Percentiles rank a stretch among this genome's conserved stretches.
Conservation (phyloP, 2,797 vertebrate genomes). For the Diceros bicornis region DNA sequence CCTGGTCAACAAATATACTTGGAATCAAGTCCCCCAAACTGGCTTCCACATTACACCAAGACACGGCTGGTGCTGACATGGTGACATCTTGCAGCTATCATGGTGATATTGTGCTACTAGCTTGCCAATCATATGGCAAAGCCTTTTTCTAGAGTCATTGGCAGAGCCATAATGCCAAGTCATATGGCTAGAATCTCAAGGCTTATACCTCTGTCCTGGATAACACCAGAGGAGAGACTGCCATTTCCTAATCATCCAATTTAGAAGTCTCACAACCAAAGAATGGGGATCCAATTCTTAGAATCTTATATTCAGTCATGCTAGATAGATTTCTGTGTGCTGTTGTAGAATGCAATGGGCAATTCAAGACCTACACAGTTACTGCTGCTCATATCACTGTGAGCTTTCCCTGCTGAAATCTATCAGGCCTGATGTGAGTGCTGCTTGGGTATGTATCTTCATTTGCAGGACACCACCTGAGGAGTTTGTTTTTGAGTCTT, state of each 20-base stretch:
- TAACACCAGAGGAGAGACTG: background rate
- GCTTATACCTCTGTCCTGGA: background rate
- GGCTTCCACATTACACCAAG: background rate
- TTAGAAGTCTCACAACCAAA: background rate
- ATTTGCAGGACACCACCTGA: background rate
- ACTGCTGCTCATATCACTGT: too few species aligned
- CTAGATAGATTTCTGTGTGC: background rate
- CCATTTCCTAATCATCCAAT: background rate
- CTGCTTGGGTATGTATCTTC: background rate
- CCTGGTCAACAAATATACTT: background rate
- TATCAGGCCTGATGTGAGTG: background rate
- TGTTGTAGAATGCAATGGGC: background rate
- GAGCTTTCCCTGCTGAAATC: background rate
- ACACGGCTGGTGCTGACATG: background rate
- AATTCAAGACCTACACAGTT: background rate
- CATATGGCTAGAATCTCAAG: background rate
- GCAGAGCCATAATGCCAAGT: background rate
- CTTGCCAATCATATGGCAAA: background rate
- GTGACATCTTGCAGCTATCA: background rate
- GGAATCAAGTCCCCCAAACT: background rate
- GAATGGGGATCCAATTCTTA: background rate
- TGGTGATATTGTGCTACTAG: background rate
- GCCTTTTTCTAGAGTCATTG: background rate
- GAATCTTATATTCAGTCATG: background rate
- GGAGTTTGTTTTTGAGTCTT: background rate